phyloP scores from a whole-genome alignment of 2,888 invertebrate genomes.

The Hirudinaria manillensis region DNA sequence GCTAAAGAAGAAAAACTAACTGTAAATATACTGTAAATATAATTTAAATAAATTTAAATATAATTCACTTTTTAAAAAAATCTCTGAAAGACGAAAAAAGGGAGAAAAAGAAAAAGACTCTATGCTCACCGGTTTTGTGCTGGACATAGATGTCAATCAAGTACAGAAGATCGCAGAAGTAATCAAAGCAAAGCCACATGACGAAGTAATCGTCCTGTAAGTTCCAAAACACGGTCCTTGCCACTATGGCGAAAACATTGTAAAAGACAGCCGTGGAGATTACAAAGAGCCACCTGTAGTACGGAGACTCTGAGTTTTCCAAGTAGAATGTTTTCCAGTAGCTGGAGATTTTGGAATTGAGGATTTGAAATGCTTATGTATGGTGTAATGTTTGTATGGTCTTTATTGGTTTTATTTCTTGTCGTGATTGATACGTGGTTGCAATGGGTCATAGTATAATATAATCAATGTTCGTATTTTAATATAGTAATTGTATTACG shows the following conservation, averaged over 20 bases:
- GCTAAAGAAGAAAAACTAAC: conserved; percentile 41
- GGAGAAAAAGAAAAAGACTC: no score
- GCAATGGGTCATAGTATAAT: no score
- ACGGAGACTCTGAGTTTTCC: conserved; percentile 70
- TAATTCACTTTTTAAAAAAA: no score
- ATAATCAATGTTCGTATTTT: no score
- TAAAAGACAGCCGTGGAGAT: conserved; percentile 82
- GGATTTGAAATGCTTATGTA: conserved; percentile 52
- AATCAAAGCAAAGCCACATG: conserved; percentile 78
- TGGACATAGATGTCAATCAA: conserved; percentile 77
- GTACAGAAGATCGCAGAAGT: conserved; percentile 79
- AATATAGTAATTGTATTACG: no score
- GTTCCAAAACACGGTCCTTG: conserved; percentile 85
- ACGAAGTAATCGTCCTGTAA: conserved; percentile 61
- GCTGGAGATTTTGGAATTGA: conserved; percentile 39
- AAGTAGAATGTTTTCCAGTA: conserved; percentile 56
- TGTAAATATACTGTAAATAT: neutral
- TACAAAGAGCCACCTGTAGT: conserved; percentile 83
- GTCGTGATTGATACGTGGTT: no score
- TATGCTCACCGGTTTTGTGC: conserved; percentile 73
- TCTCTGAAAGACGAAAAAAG: no score
- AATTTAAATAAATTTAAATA: neutral
- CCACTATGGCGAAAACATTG: conserved; percentile 83
- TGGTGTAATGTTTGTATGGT: neutral
- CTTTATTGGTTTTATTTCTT: no score